Percentiles rank a stretch among this genome's conserved stretches.
phyloP scores from a whole-genome alignment of 30 jellyfish, hydroid and myxozoan genomes.

The Clytia hemisphaerica region DNA sequence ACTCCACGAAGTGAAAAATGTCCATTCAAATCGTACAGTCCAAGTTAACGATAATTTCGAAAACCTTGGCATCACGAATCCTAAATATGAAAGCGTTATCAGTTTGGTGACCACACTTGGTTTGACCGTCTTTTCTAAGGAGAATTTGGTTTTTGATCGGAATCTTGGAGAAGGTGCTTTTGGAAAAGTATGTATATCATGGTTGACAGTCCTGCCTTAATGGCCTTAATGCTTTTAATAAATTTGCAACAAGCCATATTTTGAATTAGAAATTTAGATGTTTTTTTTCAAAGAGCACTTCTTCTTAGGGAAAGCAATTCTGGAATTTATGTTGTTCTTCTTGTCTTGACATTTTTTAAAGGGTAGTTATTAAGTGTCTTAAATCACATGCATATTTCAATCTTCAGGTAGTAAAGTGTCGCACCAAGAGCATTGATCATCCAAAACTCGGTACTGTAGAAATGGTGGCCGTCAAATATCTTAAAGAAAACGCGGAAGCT shows the following conservation, averaged over 20 bases:
- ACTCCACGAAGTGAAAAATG: background rate
- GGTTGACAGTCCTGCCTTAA: background rate
- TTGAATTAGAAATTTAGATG: too few relatives aligned
- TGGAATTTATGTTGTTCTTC: too few relatives aligned
- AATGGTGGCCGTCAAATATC: conserved; percentile 60
- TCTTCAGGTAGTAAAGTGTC: background rate
- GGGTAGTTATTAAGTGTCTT: background rate
- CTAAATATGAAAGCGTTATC: conserved; percentile 3
- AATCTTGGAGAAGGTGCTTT: conserved; percentile 84
- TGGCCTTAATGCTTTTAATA: too few relatives aligned
- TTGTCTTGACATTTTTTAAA: background rate
- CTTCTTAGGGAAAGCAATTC: too few relatives aligned
- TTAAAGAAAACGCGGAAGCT: conserved; percentile 59
- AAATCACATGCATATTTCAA: background rate
- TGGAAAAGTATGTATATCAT: conserved; percentile 48
- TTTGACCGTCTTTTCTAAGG: conserved; percentile 16
- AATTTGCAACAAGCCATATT: background rate
- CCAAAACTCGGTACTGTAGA: background rate
- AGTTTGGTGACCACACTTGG: background rate
- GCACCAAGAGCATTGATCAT: background rate
- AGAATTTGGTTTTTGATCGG: conserved; percentile 33
- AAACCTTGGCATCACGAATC: background rate
- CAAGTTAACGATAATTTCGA: background rate
- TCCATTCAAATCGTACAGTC: background rate
- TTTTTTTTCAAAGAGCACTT: too few relatives aligned